Conservation (phyloP, 2,888 invertebrate species). For the Physocephala rufipes region DNA sequence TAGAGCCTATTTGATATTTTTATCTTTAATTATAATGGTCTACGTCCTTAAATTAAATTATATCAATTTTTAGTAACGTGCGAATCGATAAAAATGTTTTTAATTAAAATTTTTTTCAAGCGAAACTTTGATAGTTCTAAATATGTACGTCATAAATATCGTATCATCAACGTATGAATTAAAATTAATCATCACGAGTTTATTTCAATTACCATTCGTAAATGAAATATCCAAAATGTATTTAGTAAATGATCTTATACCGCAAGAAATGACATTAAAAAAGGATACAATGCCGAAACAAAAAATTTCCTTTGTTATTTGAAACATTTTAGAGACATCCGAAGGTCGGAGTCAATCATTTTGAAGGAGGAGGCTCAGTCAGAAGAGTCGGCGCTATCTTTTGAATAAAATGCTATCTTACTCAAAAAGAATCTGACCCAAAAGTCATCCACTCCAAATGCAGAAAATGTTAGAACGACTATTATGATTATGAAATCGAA, state of each 20-base stretch:
- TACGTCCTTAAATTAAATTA: neutral
- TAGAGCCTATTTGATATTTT: neutral
- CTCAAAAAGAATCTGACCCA: too few relatives aligned
- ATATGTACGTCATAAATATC: too few relatives aligned
- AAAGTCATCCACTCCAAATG: too few relatives aligned
- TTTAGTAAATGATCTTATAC: neutral
- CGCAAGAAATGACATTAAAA: neutral
- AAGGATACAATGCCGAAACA: neutral
- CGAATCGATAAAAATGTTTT: conserved; percentile 1
- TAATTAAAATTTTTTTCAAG: neutral
- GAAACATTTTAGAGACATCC: too few relatives aligned
- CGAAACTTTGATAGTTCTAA: too few relatives aligned
- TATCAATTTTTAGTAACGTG: neutral
- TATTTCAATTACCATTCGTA: conserved; percentile 24
- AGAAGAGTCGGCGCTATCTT: too few relatives aligned
- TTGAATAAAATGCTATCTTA: too few relatives aligned
- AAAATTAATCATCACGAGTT: neutral
- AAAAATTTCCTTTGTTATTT: neutral
- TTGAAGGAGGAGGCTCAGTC: too few relatives aligned
- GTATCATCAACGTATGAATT: neutral
- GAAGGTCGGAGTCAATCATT: too few relatives aligned
- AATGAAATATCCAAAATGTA: conserved; percentile 12
- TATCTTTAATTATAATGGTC: neutral
- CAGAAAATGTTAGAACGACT: too few relatives aligned
- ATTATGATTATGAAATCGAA: too few relatives aligned